Percentiles rank a stretch among this genome's conserved stretches.
phyloP scores from a whole-genome alignment of 37 sponge, comb jelly and placozoan species.

The Eunapius fragilis region DNA sequence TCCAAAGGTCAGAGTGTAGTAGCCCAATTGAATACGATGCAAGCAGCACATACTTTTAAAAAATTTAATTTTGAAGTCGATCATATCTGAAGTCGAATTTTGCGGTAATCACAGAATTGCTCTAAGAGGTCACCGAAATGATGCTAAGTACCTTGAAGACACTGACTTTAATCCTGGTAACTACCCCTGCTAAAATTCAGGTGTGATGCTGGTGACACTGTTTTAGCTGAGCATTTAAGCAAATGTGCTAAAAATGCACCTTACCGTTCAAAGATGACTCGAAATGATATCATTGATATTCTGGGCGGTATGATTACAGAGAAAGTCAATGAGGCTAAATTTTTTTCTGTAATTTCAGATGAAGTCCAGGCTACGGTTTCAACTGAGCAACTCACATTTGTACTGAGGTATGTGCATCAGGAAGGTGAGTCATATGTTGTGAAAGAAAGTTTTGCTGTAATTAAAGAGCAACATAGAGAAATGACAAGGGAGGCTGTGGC shows the following conservation, averaged over 20 bases:
- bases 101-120: constrained; percentile 44
- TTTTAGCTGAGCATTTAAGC: constrained; percentile 55
- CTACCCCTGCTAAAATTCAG: constrained; percentile 42
- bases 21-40: too few species aligned
- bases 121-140: background rate
- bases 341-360: too few species aligned
- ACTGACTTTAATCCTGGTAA: constrained; percentile 42
- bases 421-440: constrained; percentile 24
- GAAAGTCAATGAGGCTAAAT: constrained; percentile 29
- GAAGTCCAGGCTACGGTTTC: constrained; percentile 28
- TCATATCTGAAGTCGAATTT: constrained; percentile 44
- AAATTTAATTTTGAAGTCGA: constrained; percentile 22
- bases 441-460: constrained; percentile 15
- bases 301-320: constrained; percentile 12
- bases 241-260: constrained; percentile 57
- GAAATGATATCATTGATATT: constrained; percentile 50
- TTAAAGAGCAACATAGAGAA: constrained; percentile 48
- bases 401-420: constrained; percentile 57
- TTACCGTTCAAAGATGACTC: constrained; percentile 53
- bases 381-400: constrained; percentile 24
- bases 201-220: constrained; percentile 40
- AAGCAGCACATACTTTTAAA: constrained; percentile 4
- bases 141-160: constrained; percentile 3
- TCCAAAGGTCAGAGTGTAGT: too few species aligned
- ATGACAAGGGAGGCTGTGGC: constrained; percentile 61